These are phyloP conservation scores for Chironomus tepperi DNA, from an alignment of 1,140 invertebrate species.

Conservation along the genomic window DNA sequence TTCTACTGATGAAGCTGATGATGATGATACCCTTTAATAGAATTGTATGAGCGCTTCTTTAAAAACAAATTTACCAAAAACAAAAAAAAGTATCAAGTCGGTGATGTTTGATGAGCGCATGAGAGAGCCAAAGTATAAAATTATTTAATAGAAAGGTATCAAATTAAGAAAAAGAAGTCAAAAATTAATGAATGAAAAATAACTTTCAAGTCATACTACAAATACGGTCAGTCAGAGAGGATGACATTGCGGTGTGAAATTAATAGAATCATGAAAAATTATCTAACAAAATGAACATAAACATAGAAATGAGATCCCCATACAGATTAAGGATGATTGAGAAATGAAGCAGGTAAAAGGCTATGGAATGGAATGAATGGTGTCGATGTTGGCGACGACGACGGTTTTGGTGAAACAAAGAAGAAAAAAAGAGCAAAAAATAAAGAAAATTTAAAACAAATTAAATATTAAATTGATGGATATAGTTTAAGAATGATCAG, in stretches of 20 bases:
- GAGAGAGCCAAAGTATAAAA: not conserved
- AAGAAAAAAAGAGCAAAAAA: not conserved
- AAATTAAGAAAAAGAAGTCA: no score
- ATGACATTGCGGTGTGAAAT: conserved; percentile 21
- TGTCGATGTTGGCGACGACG: not conserved
- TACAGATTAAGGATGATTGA: no score
- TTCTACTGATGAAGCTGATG: not conserved
- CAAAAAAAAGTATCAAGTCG: no score
- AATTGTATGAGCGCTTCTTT: not conserved
- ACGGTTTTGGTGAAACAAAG: not conserved
- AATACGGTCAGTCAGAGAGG: no score
- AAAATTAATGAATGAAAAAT: not conserved
- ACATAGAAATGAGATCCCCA: no score
- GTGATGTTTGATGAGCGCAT: not conserved
- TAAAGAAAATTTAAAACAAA: conserved; percentile 3
- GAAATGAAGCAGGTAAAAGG: no score
- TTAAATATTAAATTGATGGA: conserved; percentile 23
- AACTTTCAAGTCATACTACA: not conserved
- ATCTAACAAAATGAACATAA: not conserved
- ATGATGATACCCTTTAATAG: not conserved
- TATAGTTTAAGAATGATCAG: conserved; percentile 15
- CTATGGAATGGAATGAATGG: no score
- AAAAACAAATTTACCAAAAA: not conserved
- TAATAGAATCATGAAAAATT: conserved; percentile 20
- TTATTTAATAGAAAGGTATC: no score